Percentiles rank a stretch among this genome's conserved stretches.
Conservation (phyloP, 1,140 invertebrate species). For the Caerostris darwini region DNA sequence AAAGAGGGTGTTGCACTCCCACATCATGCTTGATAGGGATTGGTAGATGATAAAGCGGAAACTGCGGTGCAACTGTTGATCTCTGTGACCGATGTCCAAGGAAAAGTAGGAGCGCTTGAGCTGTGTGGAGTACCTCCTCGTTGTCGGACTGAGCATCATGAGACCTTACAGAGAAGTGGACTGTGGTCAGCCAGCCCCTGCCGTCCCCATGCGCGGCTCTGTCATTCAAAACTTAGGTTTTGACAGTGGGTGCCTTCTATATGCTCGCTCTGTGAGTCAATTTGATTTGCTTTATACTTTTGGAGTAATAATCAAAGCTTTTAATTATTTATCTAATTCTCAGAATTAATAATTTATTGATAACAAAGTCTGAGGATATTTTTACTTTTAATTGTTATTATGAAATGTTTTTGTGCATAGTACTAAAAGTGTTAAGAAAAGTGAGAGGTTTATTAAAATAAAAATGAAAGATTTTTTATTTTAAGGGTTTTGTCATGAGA, state of each 20-base stretch:
- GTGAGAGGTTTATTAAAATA: too few relatives aligned
- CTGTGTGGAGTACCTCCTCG: slow-evolving; percentile 42
- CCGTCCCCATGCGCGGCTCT: slow-evolving; percentile 39
- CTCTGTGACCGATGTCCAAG: slow-evolving; percentile 23
- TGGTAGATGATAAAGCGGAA: slow-evolving; percentile 20
- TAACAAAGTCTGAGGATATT: background rate
- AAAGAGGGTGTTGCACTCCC: slow-evolving; percentile 16
- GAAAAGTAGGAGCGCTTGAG: slow-evolving; percentile 19
- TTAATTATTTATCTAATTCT: background rate
- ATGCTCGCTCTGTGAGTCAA: slow-evolving; percentile 19
- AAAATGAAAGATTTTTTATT: too few relatives aligned
- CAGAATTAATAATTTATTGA: background rate
- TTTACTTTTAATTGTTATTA: background rate
- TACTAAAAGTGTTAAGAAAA: too few relatives aligned
- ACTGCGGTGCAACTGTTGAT: slow-evolving; percentile 14
- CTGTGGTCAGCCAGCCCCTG: slow-evolving; percentile 54
- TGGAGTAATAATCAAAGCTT: background rate
- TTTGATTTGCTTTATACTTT: background rate
- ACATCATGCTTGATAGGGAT: slow-evolving; percentile 6
- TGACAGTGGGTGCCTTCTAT: slow-evolving; percentile 6
- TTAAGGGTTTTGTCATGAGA: too few relatives aligned
- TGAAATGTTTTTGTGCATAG: too few relatives aligned
- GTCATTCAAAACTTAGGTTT: slow-evolving; percentile 55
- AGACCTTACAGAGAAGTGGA: slow-evolving; percentile 69
- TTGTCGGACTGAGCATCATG: slow-evolving; percentile 52